Percentiles rank a stretch among this genome's conserved stretches.
phyloP scores from a whole-genome alignment of 2,888 invertebrate genomes.

The Homarus gammarus region DNA sequence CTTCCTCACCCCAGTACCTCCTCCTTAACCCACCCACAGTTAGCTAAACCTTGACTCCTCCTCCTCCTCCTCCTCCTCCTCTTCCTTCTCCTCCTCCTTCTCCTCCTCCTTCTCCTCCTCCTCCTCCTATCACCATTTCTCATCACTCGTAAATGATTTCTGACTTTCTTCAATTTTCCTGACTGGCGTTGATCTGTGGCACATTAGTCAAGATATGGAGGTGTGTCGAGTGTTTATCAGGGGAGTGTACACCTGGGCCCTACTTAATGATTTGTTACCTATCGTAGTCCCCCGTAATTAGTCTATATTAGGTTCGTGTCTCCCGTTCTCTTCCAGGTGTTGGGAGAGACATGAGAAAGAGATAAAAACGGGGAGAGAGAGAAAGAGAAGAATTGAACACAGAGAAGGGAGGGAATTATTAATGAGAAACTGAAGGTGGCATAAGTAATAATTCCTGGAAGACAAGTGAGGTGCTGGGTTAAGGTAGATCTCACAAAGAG shows the following conservation, averaged over 20 bases:
- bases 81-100: background rate
- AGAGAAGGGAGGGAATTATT: no score
- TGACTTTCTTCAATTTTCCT: constrained; percentile 12
- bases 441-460: no score
- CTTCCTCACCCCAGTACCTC: background rate
- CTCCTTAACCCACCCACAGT: no score
- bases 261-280: constrained; percentile 58
- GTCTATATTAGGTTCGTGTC: constrained; percentile 46
- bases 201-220: constrained; percentile 53
- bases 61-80: background rate
- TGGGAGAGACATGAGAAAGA: background rate
- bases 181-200: constrained; percentile 18
- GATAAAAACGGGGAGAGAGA: background rate
- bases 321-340: background rate
- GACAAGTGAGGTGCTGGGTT: no score
- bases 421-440: no score
- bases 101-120: background rate
- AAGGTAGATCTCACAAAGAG: no score
- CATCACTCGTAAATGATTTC: background rate
- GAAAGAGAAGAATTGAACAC: background rate
- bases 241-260: constrained; percentile 39
- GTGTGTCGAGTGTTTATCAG: constrained; percentile 25
- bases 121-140: background rate
- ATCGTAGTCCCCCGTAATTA: constrained; percentile 49
- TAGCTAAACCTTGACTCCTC: no score